These are phyloP conservation scores for Sphecodes monilicornis DNA, from an alignment of 2,888 invertebrate genomes.

Conservation along the genomic window DNA sequence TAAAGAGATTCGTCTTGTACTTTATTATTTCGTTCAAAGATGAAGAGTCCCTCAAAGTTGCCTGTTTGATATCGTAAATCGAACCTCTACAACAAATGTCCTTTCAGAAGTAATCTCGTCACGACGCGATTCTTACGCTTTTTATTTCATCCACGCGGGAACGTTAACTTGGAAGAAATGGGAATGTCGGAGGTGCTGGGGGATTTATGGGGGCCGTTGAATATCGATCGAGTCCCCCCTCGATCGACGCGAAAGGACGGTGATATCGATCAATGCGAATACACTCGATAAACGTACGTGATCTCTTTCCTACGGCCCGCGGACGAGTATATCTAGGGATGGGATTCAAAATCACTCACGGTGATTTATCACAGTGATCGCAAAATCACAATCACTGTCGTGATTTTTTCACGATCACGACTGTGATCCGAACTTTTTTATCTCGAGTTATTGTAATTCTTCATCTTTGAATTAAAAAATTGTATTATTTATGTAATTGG, in stretches of 20 bases:
- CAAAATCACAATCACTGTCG: no score
- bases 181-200: background rate
- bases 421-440: no score
- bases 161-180: background rate
- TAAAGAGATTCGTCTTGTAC: background rate
- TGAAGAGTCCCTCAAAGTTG: no score
- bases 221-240: background rate
- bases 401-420: no score
- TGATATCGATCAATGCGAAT: conserved; percentile 38
- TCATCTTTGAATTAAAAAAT: no score
- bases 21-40: background rate
- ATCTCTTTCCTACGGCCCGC: conserved; percentile 26
- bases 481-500: no score
- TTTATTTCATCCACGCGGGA: background rate
- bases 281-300: conserved; percentile 14
- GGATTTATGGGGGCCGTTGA: background rate
- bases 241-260: background rate
- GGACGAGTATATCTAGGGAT: no score
- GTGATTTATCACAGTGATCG: no score
- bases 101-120: background rate
- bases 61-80: background rate
- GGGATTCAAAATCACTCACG: no score
- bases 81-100: background rate
- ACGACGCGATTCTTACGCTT: background rate
- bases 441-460: no score